Percentiles rank a stretch among this genome's conserved stretches.
Conservation (phyloP, 2,888 invertebrate genomes). For the Pristionchus maxplancki region DNA sequence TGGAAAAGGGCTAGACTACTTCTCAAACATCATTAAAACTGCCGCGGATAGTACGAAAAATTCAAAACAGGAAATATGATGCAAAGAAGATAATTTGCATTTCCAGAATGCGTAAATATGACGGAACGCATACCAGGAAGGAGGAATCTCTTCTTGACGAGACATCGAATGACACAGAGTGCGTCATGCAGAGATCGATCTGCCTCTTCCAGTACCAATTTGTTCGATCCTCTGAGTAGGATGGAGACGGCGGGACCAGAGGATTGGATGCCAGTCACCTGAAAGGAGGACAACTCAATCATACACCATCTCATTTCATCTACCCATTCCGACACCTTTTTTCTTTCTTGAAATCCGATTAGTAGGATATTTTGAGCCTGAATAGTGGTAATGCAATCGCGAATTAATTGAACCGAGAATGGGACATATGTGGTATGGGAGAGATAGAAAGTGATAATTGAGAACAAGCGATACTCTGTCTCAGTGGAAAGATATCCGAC, state of each 20-base stretch:
- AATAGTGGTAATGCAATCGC: not conserved
- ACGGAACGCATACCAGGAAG: constrained; percentile 64
- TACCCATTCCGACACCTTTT: not conserved
- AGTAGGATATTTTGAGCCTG: constrained; percentile 29
- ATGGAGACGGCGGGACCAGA: constrained; percentile 93
- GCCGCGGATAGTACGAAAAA: not conserved
- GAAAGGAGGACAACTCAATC: constrained; percentile 54
- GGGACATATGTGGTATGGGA: not conserved
- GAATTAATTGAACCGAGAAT: not conserved
- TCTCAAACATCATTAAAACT: not conserved
- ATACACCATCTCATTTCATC: not conserved
- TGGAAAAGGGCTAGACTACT: not conserved
- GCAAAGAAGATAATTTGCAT: not conserved
- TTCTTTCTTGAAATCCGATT: not conserved
- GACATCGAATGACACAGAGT: constrained; percentile 92
- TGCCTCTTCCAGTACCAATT: constrained; percentile 91
- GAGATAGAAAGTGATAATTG: not conserved
- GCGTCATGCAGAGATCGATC: constrained; percentile 94
- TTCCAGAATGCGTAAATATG: not conserved
- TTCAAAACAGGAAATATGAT: not conserved
- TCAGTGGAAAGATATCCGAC: not conserved
- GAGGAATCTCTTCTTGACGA: constrained; percentile 88
- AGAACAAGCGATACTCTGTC: not conserved
- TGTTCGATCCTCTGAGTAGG: constrained; percentile 91
- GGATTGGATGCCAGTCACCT: constrained; percentile 90